These are phyloP conservation scores for Anolis apletophallus DNA, from an alignment of 2,797 vertebrate genomes.

Conservation along the genomic window DNA sequence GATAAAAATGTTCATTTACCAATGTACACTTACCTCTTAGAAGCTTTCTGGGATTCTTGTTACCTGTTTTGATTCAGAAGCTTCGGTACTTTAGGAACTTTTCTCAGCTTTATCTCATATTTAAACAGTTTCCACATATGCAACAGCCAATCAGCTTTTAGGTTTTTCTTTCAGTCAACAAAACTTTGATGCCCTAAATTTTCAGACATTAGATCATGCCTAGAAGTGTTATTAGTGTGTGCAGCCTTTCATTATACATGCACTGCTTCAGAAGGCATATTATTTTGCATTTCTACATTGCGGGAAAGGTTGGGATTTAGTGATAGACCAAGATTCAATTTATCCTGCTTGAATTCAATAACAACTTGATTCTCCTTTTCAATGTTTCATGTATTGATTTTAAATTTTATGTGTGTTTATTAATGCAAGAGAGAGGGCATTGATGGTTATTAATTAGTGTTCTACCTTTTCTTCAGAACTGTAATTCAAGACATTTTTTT, in stretches of 20 bases:
- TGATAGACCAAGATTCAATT: not conserved
- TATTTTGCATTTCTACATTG: slow-evolving; percentile 26
- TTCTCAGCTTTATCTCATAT: slow-evolving; percentile 48
- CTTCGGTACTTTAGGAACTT: slow-evolving; percentile 51
- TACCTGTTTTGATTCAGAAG: slow-evolving; percentile 47
- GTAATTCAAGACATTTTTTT: too few relatives aligned
- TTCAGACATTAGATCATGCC: slow-evolving; percentile 63
- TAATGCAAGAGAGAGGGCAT: not conserved
- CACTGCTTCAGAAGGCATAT: slow-evolving; percentile 14
- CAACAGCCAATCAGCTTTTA: slow-evolving; percentile 66
- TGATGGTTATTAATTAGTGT: not conserved
- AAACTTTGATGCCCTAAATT: slow-evolving; percentile 59
- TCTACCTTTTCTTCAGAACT: too few relatives aligned
- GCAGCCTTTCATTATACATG: slow-evolving; percentile 61
- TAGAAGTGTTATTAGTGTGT: slow-evolving; percentile 59
- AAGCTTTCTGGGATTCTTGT: slow-evolving; percentile 39
- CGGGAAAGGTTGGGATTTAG: not conserved
- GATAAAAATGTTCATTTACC: not conserved
- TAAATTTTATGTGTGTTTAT: not conserved
- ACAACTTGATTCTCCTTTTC: not conserved
- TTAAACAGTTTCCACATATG: slow-evolving; percentile 61
- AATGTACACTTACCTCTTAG: slow-evolving; percentile 66
- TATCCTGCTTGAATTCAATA: not conserved
- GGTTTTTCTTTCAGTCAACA: slow-evolving; percentile 25
- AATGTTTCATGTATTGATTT: not conserved